A percentile compares a stretch with the other conserved stretches of the same genome.
Conservation (phyloP, 2,113 vertebrate species). For the Callionymus lyra region DNA sequence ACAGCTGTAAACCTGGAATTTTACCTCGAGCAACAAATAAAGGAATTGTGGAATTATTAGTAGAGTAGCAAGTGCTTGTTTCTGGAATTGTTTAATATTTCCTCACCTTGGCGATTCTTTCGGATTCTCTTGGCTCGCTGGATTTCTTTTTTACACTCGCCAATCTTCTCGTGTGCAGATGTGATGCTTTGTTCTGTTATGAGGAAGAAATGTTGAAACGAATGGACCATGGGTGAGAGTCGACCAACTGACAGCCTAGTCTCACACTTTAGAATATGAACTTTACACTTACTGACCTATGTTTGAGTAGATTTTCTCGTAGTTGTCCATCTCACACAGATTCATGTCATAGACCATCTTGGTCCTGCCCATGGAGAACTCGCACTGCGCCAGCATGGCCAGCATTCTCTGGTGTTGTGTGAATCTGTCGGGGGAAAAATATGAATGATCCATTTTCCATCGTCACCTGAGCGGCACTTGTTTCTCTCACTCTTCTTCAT, state of each 20-base stretch:
- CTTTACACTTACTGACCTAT: constrained; percentile 78
- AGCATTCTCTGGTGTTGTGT: constrained; percentile 95
- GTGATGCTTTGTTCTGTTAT: constrained; percentile 81
- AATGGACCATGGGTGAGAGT: neutral
- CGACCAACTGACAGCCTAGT: too few species aligned
- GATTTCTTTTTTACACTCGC: constrained; percentile 97
- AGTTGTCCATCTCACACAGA: constrained; percentile 96
- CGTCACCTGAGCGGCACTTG: neutral
- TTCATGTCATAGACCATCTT: constrained; percentile 97
- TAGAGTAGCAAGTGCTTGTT: too few species aligned
- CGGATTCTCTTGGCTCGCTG: constrained; percentile 93
- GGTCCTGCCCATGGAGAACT: constrained; percentile 98
- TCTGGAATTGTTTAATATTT: neutral
- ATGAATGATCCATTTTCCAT: too few species aligned
- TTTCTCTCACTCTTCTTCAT: constrained; percentile 80
- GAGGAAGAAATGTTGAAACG: neutral
- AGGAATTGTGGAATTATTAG: too few species aligned
- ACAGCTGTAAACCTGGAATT: too few species aligned
- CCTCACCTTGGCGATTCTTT: constrained; percentile 94
- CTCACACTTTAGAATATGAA: too few species aligned
- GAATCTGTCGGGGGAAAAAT: constrained; percentile 63
- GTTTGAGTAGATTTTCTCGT: constrained; percentile 89
- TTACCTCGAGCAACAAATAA: too few species aligned
- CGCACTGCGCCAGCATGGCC: constrained; percentile 86
- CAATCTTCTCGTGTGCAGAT: constrained; percentile 92